Conservation (phyloP, 2,888 invertebrate species). For the Ornithoptera alexandrae region DNA sequence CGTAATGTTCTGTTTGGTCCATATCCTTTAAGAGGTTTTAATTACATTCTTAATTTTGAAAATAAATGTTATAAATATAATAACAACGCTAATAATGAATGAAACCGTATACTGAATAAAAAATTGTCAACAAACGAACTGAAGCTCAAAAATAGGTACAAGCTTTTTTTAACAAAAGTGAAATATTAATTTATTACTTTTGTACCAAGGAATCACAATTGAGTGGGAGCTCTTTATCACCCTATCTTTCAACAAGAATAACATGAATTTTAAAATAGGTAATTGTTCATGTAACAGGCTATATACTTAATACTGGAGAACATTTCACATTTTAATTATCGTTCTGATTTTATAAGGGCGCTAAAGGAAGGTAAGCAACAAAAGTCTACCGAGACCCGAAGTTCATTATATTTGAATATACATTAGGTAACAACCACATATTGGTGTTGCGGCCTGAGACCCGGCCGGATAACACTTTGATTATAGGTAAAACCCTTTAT, state of each 20-base stretch:
- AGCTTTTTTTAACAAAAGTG: too few species aligned
- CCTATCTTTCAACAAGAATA: background rate
- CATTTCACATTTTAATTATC: background rate
- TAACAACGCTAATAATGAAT: too few species aligned
- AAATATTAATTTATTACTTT: too few species aligned
- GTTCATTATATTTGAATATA: slow-evolving; percentile 23
- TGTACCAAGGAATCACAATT: too few species aligned
- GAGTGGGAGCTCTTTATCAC: too few species aligned
- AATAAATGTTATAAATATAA: too few species aligned
- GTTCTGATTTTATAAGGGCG: background rate
- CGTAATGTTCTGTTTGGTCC: background rate
- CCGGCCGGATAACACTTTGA: slow-evolving; percentile 25
- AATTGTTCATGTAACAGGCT: background rate
- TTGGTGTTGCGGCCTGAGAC: slow-evolving; percentile 21
- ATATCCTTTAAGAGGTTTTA: background rate
- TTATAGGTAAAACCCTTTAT: slow-evolving; percentile 28
- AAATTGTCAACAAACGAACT: too few species aligned
- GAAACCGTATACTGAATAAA: too few species aligned
- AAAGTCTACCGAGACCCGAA: slow-evolving; percentile 11
- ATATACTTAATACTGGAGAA: background rate
- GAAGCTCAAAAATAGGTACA: too few species aligned
- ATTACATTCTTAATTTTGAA: background rate
- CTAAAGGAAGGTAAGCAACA: slow-evolving; percentile 3
- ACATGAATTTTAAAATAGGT: background rate
- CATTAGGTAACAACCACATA: slow-evolving; percentile 25